A percentile compares a stretch with the other conserved stretches of the same genome.
Conservation (phyloP, 2,113 vertebrate genomes). For the Bufo bufo region DNA sequence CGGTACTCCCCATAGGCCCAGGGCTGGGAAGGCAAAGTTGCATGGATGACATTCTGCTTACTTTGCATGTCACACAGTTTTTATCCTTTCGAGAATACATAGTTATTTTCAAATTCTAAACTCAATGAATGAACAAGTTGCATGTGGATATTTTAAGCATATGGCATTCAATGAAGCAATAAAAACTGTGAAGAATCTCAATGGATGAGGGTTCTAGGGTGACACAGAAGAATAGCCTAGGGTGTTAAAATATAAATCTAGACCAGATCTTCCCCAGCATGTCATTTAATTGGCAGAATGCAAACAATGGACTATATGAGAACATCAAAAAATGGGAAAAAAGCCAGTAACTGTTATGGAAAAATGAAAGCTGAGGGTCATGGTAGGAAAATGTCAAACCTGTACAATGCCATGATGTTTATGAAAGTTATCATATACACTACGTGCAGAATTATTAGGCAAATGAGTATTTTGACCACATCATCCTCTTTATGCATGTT, state of each 20-base stretch:
- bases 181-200: background rate
- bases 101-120: background rate
- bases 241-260: background rate
- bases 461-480: too few relatives aligned
- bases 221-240: background rate
- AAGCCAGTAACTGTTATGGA: background rate
- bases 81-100: background rate
- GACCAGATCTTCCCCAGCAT: background rate
- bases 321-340: background rate
- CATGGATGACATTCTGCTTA: constrained; percentile 4
- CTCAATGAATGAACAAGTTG: background rate
- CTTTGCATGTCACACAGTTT: background rate
- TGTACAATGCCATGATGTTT: background rate
- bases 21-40: background rate
- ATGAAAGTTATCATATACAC: too few relatives aligned
- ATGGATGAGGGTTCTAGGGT: background rate
- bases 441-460: too few relatives aligned
- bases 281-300: background rate
- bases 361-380: background rate
- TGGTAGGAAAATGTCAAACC: background rate
- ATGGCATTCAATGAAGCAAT: constrained; percentile 2
- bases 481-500: too few relatives aligned
- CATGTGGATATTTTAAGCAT: background rate
- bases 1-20: background rate
- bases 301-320: background rate